Evolutionary conservation across 92 coral and sea anemone genomes (phyloP).

Genomic region (Pocillopora grandis): DNA sequence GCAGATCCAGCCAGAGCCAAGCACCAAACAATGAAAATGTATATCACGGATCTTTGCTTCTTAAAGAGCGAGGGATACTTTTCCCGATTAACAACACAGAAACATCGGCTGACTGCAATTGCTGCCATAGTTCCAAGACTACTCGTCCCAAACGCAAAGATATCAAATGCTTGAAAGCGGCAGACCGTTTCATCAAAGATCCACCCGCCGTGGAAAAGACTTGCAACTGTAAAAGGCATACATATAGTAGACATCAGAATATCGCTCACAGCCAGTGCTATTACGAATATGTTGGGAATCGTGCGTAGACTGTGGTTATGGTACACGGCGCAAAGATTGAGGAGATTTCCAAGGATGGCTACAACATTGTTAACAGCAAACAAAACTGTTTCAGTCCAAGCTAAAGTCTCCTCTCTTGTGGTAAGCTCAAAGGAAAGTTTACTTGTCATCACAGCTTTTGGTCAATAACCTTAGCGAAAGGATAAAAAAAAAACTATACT

Average conservation of each 20-base stretch:
- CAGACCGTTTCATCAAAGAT: conserved; percentile 40
- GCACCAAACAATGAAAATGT: too few species aligned
- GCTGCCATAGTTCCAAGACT: neutral
- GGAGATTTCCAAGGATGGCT: too few species aligned
- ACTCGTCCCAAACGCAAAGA: neutral
- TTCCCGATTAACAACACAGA: too few species aligned
- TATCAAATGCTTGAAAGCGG: conserved; percentile 31
- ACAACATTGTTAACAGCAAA: neutral
- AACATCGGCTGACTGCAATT: neutral
- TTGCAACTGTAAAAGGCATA: conserved; percentile 52
- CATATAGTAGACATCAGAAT: conserved; percentile 54
- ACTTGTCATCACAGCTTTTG: too few species aligned
- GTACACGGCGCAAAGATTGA: conserved; percentile 29
- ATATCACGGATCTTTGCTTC: too few species aligned
- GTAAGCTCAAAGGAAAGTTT: conserved; percentile 17
- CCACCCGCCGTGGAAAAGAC: conserved; percentile 40
- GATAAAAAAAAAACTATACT: too few species aligned
- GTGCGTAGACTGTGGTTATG: conserved; percentile 47
- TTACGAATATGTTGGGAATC: conserved; percentile 45
- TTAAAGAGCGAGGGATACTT: too few species aligned
- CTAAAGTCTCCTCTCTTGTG: neutral
- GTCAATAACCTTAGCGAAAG: too few species aligned
- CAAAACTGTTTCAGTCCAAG: conserved; percentile 42
- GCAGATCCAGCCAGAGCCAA: conserved; percentile 1
- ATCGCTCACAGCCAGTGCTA: conserved; percentile 57